These are phyloP conservation scores for Microtus richardsoni DNA, from an alignment of 2,113 vertebrate species.

Conservation along the genomic window DNA sequence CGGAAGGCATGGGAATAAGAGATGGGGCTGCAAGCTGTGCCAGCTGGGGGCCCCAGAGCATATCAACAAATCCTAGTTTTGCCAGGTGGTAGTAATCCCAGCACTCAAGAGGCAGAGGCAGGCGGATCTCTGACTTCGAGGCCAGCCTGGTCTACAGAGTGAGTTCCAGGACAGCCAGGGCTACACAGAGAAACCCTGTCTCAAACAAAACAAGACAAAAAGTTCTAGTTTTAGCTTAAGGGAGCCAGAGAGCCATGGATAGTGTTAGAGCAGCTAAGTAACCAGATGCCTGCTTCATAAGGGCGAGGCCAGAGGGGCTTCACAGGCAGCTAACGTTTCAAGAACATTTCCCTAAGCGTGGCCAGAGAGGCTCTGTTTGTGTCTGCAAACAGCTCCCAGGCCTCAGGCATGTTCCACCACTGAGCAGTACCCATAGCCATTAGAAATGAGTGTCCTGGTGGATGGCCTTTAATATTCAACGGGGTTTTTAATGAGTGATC, in stretches of 20 bases:
- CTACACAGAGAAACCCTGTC: neutral
- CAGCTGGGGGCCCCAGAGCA: neutral
- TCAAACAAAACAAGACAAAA: neutral
- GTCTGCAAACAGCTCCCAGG: neutral
- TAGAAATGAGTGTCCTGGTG: neutral
- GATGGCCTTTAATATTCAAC: constrained; percentile 10
- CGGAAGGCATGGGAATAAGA: neutral
- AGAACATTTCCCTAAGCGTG: neutral
- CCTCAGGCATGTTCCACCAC: neutral
- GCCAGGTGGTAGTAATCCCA: neutral
- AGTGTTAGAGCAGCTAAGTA: neutral
- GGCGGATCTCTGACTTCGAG: neutral
- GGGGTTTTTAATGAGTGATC: neutral
- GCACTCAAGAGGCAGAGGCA: neutral
- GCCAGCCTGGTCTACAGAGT: neutral
- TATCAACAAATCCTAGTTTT: neutral
- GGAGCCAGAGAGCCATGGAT: neutral
- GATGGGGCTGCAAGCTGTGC: neutral
- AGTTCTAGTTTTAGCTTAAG: neutral
- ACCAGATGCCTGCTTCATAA: neutral
- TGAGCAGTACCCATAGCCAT: neutral
- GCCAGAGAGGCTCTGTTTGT: neutral
- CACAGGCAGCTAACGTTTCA: neutral
- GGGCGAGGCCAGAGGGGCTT: neutral
- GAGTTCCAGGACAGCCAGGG: neutral